phyloP scores from a whole-genome alignment of 2,888 invertebrate species.

The Scaeva pyrastri region DNA sequence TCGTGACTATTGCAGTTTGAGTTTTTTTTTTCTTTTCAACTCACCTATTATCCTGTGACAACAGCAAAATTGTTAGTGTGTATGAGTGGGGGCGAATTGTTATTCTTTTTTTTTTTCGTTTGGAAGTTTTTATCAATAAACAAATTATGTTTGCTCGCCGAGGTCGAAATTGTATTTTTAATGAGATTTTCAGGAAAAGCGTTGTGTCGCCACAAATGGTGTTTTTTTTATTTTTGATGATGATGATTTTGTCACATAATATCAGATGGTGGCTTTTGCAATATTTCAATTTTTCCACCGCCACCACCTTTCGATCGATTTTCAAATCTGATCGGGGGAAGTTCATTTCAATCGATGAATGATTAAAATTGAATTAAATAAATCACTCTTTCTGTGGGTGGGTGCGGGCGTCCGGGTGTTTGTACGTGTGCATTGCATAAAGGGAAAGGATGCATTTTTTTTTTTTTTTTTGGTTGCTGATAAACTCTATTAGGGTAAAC shows the following conservation, averaged over 20 bases:
- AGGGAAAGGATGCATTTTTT: neutral
- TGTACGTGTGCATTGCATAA: neutral
- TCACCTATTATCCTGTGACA: slow-evolving; percentile 7
- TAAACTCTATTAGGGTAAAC: slow-evolving; percentile 62
- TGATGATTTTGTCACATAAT: slow-evolving; percentile 10
- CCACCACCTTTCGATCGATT: slow-evolving; percentile 63
- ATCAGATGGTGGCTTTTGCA: slow-evolving; percentile 6
- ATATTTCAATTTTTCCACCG: slow-evolving; percentile 32
- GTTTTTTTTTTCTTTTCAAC: neutral
- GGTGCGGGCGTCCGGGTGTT: neutral
- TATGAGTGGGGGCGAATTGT: neutral
- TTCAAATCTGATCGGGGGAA: slow-evolving; percentile 30
- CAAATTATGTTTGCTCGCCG: slow-evolving; percentile 49
- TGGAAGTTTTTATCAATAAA: slow-evolving; percentile 38
- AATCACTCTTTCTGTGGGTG: neutral
- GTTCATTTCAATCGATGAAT: slow-evolving; percentile 40
- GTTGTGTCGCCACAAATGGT: neutral
- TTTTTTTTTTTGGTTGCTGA: neutral
- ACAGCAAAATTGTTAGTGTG: neutral
- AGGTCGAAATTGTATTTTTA: slow-evolving; percentile 59
- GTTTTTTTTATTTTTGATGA: neutral
- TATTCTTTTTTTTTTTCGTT: neutral
- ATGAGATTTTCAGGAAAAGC: slow-evolving; percentile 41
- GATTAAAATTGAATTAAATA: slow-evolving; percentile 70
- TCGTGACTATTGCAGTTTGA: slow-evolving; percentile 31